Base-by-base conservation (phyloP, 2,888 invertebrate genomes). In the Chloroclysta siterata region DNA sequence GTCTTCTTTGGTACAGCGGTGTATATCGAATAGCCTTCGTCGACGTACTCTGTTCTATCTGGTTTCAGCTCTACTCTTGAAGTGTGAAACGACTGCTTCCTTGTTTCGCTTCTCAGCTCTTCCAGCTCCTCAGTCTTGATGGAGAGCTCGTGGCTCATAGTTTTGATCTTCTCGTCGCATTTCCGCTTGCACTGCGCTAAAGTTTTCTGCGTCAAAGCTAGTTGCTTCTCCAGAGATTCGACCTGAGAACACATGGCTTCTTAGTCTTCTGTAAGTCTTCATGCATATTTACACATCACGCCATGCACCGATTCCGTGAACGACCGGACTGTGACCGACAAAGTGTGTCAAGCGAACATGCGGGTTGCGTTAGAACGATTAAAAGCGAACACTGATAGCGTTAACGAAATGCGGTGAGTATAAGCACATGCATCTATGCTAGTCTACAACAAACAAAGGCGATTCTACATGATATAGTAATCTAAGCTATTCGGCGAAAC, bases 211-310 rank as follows among this genome's bases (percentile, higher is more conserved):
- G 95, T 88, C 66, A 94, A 88, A 59, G 89, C 79, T 71, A 95
- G 85, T 86, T 94, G 94, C 75, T 93, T 89, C 81, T 94, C 94
- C 76, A 95, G 85, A 72, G 94, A 94, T 83, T 94, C 93, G 33
- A 93, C 93, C 93, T 93, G 92, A 83, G 91, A 89, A 93, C 85
- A 91, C 87, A 90, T 74, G 76, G 84, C 87, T 88, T 83, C 90
- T 90, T 90, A 89, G 72, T 81, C 84, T 80, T 79, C 79, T 52
- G 60, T 64, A 57, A 72, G 67, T 63, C 73, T 76, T 84, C 88
- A 87, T 88, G 88, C 89, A 85, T 61, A 87, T 88, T 76, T 85
- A 88, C 87, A 87, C 66, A 52, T 44, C 67, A 70, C 71, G 62
- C 76, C 88, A 87, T 89, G 90, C 90, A 81, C 82, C 78, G 78